Conservation (phyloP, 2,888 invertebrate genomes). For the Andrena marginata region DNA sequence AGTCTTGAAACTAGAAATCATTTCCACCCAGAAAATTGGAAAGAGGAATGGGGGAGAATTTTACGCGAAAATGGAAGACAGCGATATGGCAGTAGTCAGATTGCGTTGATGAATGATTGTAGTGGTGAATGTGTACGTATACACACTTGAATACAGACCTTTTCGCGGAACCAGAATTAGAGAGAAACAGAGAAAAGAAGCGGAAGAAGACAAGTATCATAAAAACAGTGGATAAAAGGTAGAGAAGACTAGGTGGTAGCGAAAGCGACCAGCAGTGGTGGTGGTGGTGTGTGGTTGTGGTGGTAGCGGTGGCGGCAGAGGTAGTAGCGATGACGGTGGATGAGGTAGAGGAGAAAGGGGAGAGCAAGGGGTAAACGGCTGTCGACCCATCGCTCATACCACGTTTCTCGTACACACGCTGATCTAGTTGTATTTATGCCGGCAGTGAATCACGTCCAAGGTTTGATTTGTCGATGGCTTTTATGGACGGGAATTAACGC, state of each 20-base stretch:
- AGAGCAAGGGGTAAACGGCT: conserved; percentile 70
- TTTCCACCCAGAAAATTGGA: too few species aligned
- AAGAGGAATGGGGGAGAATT: too few species aligned
- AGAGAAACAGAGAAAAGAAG: too few species aligned
- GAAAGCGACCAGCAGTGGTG: not conserved
- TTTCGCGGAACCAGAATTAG: too few species aligned
- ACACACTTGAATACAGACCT: too few species aligned
- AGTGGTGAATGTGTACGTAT: too few species aligned
- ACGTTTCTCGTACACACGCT: conserved; percentile 80
- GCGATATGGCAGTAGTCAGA: too few species aligned
- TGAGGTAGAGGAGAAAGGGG: conserved; percentile 42
- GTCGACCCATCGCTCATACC: conserved; percentile 83
- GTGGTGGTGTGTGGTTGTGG: conserved; percentile 21
- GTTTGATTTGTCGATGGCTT: conserved; percentile 85
- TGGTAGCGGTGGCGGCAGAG: conserved; percentile 3
- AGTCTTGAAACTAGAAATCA: too few species aligned
- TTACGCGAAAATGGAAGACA: too few species aligned
- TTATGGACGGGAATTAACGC: conserved; percentile 85
- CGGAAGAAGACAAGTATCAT: too few species aligned
- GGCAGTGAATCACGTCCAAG: conserved; percentile 84
- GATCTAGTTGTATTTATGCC: conserved; percentile 85
- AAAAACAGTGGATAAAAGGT: not conserved
- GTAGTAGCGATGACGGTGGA: conserved; percentile 29
- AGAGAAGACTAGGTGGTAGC: not conserved
- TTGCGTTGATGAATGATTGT: too few species aligned